Base-by-base conservation (phyloP, 2,888 invertebrate genomes). In the Onchidella celtica region DNA sequence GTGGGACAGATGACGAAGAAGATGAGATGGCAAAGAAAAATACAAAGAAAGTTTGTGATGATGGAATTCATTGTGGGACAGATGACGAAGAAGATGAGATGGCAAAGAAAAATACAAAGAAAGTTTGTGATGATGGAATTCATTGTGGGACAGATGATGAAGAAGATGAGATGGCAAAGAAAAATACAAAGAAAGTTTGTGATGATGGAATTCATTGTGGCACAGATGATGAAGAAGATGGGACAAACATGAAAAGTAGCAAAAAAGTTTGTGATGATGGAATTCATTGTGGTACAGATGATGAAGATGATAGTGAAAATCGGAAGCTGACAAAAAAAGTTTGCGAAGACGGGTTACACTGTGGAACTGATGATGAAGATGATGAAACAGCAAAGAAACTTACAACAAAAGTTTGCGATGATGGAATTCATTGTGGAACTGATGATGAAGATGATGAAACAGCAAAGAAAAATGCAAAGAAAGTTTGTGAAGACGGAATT, bases 301-400 rank as follows among this genome's bases (percentile, higher is more conserved):
- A 85, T 82, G 85, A 85, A 76, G 82, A 79, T 40, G 82, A 83
- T n/a, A 40, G 14, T 61, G 80, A 84, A 21, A 34, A 24, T 40
- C 27, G 29, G 34, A 55, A n/a, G 59, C 72, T 59, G 69, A 70
- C 34, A 55, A 83, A 73, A 75, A 84, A 78, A 82, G 81, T 80
- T 29, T 83, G 87, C 83, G 78, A 79, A 17, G 88, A 87, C 85
- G 87, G 87, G 47, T 83, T 86, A 40, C 87, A 87, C 38, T 87
- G 87, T 87, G 88, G 86, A 0, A 87, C 87, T 36, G 85, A 84
- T 79, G 82, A 80, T 69, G 81, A 83, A 59, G 79, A 82, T 75
- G 81, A 83, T 38, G 40, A 55, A 40, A 66, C n/a, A 38, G 75
- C 27, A 27, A 69, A 55, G 21, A 38, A 24, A 47, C 29, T 32